Evolutionary conservation across 2,888 invertebrate species (phyloP).

Genomic region (Andrena praecox): DNA sequence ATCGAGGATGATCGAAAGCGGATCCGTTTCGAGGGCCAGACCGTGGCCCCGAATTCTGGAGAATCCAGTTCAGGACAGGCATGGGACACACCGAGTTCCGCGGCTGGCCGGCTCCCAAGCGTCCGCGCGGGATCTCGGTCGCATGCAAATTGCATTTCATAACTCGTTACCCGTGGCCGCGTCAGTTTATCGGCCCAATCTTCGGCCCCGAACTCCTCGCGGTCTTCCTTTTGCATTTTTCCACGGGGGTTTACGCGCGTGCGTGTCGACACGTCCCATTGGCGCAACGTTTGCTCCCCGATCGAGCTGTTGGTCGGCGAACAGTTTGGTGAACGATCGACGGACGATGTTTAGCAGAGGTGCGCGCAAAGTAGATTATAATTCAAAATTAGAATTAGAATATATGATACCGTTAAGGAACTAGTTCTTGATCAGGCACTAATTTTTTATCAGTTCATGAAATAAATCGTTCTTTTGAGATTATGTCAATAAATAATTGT

Average conservation of each 20-base stretch:
- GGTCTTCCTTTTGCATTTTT: constrained; percentile 45
- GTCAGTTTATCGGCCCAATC: constrained; percentile 63
- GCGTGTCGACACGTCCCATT: background rate
- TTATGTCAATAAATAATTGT: no score
- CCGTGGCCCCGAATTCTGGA: constrained; percentile 60
- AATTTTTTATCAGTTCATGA: no score
- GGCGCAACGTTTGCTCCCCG: background rate
- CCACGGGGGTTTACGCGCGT: constrained; percentile 9
- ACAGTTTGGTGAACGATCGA: background rate
- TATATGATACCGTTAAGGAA: no score
- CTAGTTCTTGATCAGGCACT: no score
- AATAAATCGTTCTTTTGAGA: no score
- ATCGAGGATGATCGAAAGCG: constrained; percentile 62
- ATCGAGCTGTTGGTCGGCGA: background rate
- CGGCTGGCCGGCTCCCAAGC: constrained; percentile 20
- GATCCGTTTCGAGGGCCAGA: constrained; percentile 59
- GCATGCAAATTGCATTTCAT: constrained; percentile 81
- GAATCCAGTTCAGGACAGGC: constrained; percentile 62
- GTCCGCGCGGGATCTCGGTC: constrained; percentile 67
- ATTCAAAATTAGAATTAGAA: no score
- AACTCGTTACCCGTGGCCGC: constrained; percentile 73
- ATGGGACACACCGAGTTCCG: constrained; percentile 34
- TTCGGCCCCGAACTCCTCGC: constrained; percentile 15
- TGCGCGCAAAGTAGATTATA: background rate
- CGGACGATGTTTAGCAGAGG: background rate